Evolutionary conservation across 2,797 vertebrate species (phyloP).

Genomic region (Tinamus major): DNA sequence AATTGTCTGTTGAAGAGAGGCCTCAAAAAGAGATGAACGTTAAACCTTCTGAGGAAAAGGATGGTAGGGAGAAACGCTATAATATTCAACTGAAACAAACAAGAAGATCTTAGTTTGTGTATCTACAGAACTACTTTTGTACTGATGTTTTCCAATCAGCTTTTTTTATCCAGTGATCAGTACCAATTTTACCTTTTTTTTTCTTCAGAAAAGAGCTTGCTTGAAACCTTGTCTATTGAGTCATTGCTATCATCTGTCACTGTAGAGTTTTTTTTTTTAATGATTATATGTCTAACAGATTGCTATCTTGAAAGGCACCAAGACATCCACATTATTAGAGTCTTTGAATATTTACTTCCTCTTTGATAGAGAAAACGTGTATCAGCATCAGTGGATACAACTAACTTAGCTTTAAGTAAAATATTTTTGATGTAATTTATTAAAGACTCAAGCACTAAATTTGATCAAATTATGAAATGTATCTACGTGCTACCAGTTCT

Average conservation of each 20-base stretch:
- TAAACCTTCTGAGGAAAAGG: neutral
- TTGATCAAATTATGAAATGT: constrained; percentile 13
- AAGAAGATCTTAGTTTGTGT: neutral
- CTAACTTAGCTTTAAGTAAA: neutral
- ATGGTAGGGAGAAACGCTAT: fast-evolving
- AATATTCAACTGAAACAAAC: neutral
- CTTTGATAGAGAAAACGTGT: neutral
- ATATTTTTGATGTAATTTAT: constrained; percentile 13
- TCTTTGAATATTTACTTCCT: neutral
- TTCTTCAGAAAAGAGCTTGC: neutral
- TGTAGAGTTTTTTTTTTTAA: neutral
- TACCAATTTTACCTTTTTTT: neutral
- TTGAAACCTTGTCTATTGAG: neutral
- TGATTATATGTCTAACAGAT: neutral
- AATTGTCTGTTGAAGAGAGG: neutral
- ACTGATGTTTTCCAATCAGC: neutral
- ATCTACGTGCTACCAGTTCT: constrained; percentile 34
- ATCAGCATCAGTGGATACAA: neutral
- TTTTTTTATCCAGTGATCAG: neutral
- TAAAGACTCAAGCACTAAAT: constrained; percentile 51
- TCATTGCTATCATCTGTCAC: too few species aligned
- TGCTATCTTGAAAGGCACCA: neutral
- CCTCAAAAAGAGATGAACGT: neutral
- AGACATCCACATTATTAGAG: neutral
- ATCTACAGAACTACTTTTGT: neutral